phyloP scores from a whole-genome alignment of 2,888 invertebrate genomes.

The Sipha maydis region DNA sequence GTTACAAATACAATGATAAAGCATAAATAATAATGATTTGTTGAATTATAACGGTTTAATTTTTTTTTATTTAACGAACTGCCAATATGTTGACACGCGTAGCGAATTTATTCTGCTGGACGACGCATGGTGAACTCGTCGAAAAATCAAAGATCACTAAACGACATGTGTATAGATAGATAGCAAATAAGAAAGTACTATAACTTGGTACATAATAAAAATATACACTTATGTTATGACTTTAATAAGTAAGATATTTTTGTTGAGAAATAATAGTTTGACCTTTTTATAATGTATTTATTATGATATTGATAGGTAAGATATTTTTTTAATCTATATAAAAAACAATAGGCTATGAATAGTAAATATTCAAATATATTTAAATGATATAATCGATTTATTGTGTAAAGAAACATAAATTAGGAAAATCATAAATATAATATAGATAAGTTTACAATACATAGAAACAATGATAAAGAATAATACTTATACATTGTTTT shows the following conservation, averaged over 20 bases:
- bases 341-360: neutral
- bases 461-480: neutral
- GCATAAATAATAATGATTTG: conserved; percentile 38
- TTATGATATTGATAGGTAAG: neutral
- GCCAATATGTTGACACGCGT: conserved; percentile 36
- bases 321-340: neutral
- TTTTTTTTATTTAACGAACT: conserved; percentile 27
- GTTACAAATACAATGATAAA: conserved; percentile 48
- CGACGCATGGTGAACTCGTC: neutral
- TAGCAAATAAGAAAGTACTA: neutral
- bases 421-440: neutral
- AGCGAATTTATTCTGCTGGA: conserved; percentile 34
- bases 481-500: neutral
- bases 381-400: neutral
- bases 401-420: neutral
- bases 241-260: neutral
- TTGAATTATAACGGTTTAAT: conserved; percentile 54
- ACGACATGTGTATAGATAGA: neutral
- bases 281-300: neutral
- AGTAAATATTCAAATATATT: neutral
- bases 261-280: neutral
- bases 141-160: neutral
- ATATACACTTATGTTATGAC: neutral
- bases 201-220: neutral
- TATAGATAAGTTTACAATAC: neutral